phyloP scores from a whole-genome alignment of 1,140 invertebrate genomes.

The Saccostrea cuccullata region DNA sequence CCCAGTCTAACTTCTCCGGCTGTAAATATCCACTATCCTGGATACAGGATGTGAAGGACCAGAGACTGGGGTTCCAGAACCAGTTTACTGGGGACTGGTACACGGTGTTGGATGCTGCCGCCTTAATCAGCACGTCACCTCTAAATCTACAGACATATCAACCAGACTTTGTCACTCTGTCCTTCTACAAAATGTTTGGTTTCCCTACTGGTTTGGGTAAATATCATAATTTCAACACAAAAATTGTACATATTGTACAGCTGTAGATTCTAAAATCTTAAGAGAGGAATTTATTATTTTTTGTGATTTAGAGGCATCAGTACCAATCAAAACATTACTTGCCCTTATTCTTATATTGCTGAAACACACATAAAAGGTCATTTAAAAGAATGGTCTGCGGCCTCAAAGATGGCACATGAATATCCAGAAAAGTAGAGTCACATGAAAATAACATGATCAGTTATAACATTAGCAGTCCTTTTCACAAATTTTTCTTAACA shows the following conservation, averaged over 20 bases:
- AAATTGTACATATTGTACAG: not conserved
- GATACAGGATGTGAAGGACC: constrained; percentile 84
- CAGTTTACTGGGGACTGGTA: constrained; percentile 83
- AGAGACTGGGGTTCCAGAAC: constrained; percentile 79
- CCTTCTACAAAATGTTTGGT: constrained; percentile 99
- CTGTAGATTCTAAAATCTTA: no score
- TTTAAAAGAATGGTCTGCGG: no score
- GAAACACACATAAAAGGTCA: no score
- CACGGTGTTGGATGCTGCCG: constrained; percentile 91
- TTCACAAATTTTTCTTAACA: no score
- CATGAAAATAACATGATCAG: no score
- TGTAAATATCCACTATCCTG: constrained; percentile 90
- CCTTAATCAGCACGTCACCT: constrained; percentile 87
- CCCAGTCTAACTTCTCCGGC: constrained; percentile 97
- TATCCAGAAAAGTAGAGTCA: no score
- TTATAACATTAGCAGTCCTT: no score
- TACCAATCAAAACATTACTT: no score
- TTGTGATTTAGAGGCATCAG: no score
- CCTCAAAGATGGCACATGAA: no score
- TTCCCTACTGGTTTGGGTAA: constrained; percentile 90
- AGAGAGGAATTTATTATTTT: no score
- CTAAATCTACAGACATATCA: constrained; percentile 86
- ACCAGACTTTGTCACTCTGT: constrained; percentile 94
- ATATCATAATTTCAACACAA: not conserved
- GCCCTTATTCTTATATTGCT: no score